Evolutionary conservation across 2,888 invertebrate genomes (phyloP), one percentile per base, ranked within the genome.

Genomic region (Zaprionus obscuricornis): DNA sequence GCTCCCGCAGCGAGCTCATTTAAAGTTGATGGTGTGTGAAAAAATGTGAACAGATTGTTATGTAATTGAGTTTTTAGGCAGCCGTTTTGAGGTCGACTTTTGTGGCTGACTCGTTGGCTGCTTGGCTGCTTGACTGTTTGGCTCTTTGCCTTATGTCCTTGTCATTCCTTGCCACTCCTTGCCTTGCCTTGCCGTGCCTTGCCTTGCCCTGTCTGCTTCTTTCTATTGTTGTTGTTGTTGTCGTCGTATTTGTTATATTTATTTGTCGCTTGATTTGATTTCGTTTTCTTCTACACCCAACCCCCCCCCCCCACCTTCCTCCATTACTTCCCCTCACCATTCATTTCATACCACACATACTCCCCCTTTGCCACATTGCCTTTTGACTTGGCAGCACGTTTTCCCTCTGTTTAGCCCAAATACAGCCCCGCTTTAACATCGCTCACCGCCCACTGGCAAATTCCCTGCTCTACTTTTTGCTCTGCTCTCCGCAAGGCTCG

Each of bases 41-140:
- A 86, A 89, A 89, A 89, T 89, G 88, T 89, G 89, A 89, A 88
- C 89, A 89, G 89, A 89, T 89, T 89, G 88, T 88, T 88, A 83
- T 87, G 83, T 88, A 88, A 88, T 88, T 88, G 88, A 88, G 87
- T 88, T 88, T 88, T 87, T 86, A 86, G 86, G 84, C 87, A 86
- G 78, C 78, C 78, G 82, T 84, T 84, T 81, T 81, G 84, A 84
- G 84, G 84, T 81, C 78, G 78, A 60, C 78, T 81, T 79, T 78
- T 85, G 81, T 66, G 81, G 85, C 72, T 67, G 82, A 57, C 60
- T 68, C 36, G 37, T 45, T 14, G 27, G 20, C 37, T 40, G 16
- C 20, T 18, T 13, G 42, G 10, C 16, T 17, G 1, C 17, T 6
- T 22, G 22, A 7, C 22, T 22, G 22, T 29, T 43, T 50, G 58